phyloP scores from a whole-genome alignment of 2,888 invertebrate genomes.

The Diachrysia chrysitis region DNA sequence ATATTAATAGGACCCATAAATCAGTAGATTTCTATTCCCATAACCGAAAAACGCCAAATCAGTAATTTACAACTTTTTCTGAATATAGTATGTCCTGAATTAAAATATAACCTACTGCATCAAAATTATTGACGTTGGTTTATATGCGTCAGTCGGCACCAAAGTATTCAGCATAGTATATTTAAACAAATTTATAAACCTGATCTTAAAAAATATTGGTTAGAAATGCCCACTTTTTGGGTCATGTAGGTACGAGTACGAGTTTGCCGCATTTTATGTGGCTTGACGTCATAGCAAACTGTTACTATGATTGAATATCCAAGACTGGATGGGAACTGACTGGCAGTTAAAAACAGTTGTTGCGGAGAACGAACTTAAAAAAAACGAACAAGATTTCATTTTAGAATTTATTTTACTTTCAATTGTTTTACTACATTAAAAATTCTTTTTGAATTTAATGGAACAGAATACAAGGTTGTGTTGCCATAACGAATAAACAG shows the following conservation, averaged over 20 bases:
- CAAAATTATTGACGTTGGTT: neutral
- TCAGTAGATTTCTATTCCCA: neutral
- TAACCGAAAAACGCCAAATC: neutral
- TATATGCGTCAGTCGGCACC: neutral
- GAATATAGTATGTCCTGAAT: neutral
- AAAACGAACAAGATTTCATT: neutral
- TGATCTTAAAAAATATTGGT: neutral
- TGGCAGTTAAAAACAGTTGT: slow-evolving; percentile 29
- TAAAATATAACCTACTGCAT: neutral
- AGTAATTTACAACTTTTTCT: slow-evolving; percentile 1
- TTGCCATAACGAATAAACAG: neutral
- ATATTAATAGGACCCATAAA: neutral
- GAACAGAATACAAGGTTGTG: neutral
- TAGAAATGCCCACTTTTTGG: slow-evolving; percentile 31
- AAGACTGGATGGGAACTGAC: slow-evolving; percentile 34
- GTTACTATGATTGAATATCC: slow-evolving; percentile 30
- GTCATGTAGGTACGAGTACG: slow-evolving; percentile 16
- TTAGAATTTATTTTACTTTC: neutral
- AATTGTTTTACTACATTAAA: neutral
- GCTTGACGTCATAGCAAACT: slow-evolving; percentile 40
- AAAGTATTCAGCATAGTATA: slow-evolving; percentile 9
- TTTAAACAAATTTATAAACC: slow-evolving; percentile 34
- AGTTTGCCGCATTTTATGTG: slow-evolving; percentile 21
- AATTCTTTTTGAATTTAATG: neutral
- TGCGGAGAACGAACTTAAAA: slow-evolving; percentile 23